These are phyloP conservation scores for Scrobipalpa costella DNA, from an alignment of 2,888 invertebrate species.

Conservation along the genomic window DNA sequence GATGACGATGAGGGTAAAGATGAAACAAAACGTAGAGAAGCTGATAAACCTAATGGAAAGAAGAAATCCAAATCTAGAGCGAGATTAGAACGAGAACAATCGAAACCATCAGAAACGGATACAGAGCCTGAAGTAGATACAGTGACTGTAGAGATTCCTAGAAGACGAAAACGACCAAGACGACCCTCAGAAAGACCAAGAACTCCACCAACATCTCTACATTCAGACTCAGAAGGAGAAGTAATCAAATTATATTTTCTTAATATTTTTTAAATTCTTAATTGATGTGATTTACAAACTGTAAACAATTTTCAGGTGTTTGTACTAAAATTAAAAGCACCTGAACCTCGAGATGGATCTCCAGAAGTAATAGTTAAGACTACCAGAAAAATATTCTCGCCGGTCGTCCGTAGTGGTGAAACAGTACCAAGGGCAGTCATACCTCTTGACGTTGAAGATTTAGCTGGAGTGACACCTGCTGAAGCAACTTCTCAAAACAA, in stretches of 20 bases:
- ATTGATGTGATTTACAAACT: not conserved
- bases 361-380: slow-evolving; percentile 89
- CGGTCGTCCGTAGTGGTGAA: slow-evolving; percentile 82
- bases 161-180: slow-evolving; percentile 69
- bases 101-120: slow-evolving; percentile 76
- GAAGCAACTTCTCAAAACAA: slow-evolving; percentile 41
- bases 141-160: slow-evolving; percentile 76
- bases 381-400: slow-evolving; percentile 89
- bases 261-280: too few relatives aligned
- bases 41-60: slow-evolving; percentile 67
- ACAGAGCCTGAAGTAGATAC: slow-evolving; percentile 74
- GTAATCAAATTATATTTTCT: slow-evolving; percentile 45
- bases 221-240: slow-evolving; percentile 74
- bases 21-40: slow-evolving; percentile 60
- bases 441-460: slow-evolving; percentile 67
- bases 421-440: slow-evolving; percentile 77
- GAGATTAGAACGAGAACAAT: slow-evolving; percentile 73
- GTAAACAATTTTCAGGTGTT: slow-evolving; percentile 54
- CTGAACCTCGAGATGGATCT: slow-evolving; percentile 63
- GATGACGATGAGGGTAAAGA: slow-evolving; percentile 58
- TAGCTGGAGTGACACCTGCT: slow-evolving; percentile 61
- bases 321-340: slow-evolving; percentile 69
- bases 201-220: slow-evolving; percentile 69
- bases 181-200: slow-evolving; percentile 71
- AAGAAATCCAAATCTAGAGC: slow-evolving; percentile 74